A percentile compares a stretch with the other conserved stretches of the same genome.
phyloP scores from a whole-genome alignment of 1,140 invertebrate genomes.

The Hermetia illucens region DNA sequence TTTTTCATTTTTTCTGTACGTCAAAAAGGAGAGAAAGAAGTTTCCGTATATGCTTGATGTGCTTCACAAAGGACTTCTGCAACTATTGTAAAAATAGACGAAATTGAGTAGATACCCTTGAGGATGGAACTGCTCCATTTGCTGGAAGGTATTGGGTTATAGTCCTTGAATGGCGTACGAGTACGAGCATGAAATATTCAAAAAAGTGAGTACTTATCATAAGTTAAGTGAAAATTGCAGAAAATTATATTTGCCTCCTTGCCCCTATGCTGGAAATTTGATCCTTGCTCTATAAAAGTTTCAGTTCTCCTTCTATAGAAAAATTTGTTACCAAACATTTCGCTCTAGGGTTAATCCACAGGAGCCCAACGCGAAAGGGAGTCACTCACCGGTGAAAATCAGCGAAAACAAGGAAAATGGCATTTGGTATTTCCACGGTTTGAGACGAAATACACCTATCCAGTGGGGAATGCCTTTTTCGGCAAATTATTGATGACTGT shows the following conservation, averaged over 20 bases:
- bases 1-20: background rate
- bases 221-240: too few species aligned
- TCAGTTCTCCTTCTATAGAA: background rate
- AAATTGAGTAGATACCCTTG: background rate
- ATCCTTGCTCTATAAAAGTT: too few species aligned
- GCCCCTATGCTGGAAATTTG: too few species aligned
- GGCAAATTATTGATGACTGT: background rate
- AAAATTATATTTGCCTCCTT: too few species aligned
- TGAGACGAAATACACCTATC: background rate
- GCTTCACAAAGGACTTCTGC: background rate
- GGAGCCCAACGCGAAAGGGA: background rate
- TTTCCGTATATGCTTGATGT: background rate
- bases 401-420: too few species aligned
- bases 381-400: too few species aligned
- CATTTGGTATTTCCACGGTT: too few species aligned
- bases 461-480: background rate
- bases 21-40: background rate
- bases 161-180: background rate
- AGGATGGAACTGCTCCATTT: background rate
- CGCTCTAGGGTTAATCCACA: background rate
- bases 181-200: too few species aligned
- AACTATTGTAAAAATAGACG: background rate
- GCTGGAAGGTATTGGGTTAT: background rate
- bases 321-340: background rate
- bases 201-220: too few species aligned